Percentiles rank a stretch among this genome's conserved stretches.
phyloP scores from a whole-genome alignment of 1,140 invertebrate genomes.

The Drosophila saltans region DNA sequence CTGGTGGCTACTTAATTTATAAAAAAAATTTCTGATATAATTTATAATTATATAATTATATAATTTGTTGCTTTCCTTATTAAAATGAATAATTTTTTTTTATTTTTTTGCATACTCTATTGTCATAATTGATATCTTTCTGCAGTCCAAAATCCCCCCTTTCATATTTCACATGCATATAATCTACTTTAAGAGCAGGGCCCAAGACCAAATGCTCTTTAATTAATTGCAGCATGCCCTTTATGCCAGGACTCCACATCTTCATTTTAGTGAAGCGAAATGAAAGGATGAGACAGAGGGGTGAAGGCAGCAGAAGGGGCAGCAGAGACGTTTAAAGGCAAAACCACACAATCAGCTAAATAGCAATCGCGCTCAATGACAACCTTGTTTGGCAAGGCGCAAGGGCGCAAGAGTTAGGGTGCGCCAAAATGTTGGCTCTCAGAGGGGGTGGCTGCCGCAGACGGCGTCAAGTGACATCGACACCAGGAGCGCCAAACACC shows the following conservation, averaged over 20 bases:
- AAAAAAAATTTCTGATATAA: too few species aligned
- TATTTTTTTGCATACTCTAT: neutral
- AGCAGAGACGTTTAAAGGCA: constrained; percentile 40
- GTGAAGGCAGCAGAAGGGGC: neutral
- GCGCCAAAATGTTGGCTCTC: neutral
- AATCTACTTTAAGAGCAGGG: constrained; percentile 24
- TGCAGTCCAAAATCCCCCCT: neutral
- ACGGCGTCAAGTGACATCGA: constrained; percentile 42
- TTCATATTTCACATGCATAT: neutral
- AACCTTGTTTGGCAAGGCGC: constrained; percentile 33
- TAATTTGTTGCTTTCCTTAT: too few species aligned
- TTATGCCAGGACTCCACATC: constrained; percentile 33
- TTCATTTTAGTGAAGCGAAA: neutral
- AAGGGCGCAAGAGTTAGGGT: neutral
- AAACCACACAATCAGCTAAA: constrained; percentile 64
- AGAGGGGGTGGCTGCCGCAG: constrained; percentile 1
- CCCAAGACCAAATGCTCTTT: constrained; percentile 41
- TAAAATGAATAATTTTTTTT: too few species aligned
- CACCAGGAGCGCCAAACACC: constrained; percentile 39
- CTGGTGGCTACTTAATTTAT: too few species aligned
- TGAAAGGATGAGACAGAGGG: neutral
- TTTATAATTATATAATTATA: too few species aligned
- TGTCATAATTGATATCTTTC: constrained; percentile 3
- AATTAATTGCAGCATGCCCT: constrained; percentile 57
- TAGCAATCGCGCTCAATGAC: constrained; percentile 45